Conservation (phyloP, 2,797 vertebrate species). For the Tapera naevia region DNA sequence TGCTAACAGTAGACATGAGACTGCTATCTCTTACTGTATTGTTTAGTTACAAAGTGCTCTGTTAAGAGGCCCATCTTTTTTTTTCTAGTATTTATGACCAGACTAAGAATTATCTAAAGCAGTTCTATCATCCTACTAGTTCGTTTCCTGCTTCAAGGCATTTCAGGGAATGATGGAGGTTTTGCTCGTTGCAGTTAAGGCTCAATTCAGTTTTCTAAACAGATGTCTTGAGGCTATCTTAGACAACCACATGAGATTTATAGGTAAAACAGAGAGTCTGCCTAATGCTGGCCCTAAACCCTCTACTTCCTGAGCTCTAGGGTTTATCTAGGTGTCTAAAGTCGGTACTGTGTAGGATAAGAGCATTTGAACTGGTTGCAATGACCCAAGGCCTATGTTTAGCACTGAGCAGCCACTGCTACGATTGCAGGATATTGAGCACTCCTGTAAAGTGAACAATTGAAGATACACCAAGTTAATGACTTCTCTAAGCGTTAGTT, state of each 20-base stretch:
- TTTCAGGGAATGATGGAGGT: not conserved
- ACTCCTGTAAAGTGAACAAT: not conserved
- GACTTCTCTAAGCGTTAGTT: not conserved
- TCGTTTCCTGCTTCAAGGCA: not conserved
- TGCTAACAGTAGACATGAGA: not conserved
- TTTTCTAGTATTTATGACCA: no score
- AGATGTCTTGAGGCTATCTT: not conserved
- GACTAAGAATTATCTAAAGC: not conserved
- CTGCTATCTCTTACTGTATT: not conserved
- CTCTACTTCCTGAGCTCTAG: not conserved
- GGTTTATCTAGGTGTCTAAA: not conserved
- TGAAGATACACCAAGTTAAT: not conserved
- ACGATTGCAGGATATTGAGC: not conserved
- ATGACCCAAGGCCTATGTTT: not conserved
- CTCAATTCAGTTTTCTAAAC: not conserved
- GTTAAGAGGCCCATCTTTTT: not conserved
- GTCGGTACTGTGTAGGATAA: not conserved
- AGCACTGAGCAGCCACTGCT: not conserved
- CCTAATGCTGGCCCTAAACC: not conserved
- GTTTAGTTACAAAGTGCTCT: not conserved
- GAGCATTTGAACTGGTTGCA: not conserved
- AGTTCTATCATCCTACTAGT: not conserved
- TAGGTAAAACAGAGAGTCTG: not conserved
- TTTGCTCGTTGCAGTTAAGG: not conserved
- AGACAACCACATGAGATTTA: not conserved